A percentile compares a stretch with the other conserved stretches of the same genome.
Evolutionary conservation across 2,888 invertebrate genomes (phyloP).

Genomic region (Eupithecia pulchellata): DNA sequence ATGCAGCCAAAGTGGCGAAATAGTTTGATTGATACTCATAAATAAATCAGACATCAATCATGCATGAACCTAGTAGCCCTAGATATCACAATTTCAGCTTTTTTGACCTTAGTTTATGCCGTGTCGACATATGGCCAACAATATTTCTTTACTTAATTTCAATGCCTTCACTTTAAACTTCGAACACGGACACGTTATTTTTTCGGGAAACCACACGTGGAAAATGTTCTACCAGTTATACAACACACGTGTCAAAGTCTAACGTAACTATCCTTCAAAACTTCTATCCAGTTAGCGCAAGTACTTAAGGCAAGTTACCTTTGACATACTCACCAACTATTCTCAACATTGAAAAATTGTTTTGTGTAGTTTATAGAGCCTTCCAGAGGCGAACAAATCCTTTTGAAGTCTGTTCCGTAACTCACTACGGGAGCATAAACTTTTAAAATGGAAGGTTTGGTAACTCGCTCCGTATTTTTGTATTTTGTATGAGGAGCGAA

Average conservation of each 20-base stretch:
- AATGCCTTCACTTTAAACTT: background rate
- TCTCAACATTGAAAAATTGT: slow-evolving; percentile 23
- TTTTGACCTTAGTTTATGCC: background rate
- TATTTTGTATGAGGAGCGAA: background rate
- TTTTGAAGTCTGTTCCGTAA: slow-evolving; percentile 14
- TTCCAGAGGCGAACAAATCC: slow-evolving; percentile 18
- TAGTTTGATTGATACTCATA: no score
- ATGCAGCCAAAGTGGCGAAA: no score
- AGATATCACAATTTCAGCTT: background rate
- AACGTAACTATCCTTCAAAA: slow-evolving; percentile 29
- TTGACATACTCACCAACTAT: slow-evolving; percentile 28
- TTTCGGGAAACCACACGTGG: background rate
- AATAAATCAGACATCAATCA: no score
- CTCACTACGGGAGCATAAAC: slow-evolving; percentile 8
- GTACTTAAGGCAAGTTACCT: slow-evolving; percentile 30
- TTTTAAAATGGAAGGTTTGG: slow-evolving; percentile 6
- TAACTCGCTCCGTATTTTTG: slow-evolving; percentile 1
- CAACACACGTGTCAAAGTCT: slow-evolving; percentile 10
- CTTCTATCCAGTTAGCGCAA: slow-evolving; percentile 30
- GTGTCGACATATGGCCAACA: background rate
- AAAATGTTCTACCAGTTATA: background rate
- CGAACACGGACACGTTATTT: background rate
- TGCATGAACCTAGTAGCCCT: background rate
- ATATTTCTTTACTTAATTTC: no score
- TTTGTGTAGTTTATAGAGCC: slow-evolving; percentile 10